Conservation (phyloP, 2,888 invertebrate species). For the Dynastes tityus region DNA sequence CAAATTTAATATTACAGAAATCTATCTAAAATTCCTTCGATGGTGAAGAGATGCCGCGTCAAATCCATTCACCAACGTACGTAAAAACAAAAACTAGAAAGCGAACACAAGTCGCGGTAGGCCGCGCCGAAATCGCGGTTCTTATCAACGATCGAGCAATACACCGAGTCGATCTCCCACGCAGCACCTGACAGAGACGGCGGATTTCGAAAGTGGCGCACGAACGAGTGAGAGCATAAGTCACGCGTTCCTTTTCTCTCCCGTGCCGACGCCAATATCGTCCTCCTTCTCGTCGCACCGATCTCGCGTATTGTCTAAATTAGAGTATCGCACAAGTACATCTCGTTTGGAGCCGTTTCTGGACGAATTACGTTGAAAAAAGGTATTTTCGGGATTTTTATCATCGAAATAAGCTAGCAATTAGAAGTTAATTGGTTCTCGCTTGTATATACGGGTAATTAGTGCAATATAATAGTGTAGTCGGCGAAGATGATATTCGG, state of each 20-base stretch:
- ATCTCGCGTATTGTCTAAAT: conserved; percentile 9
- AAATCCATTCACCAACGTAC: background rate
- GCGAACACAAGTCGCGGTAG: conserved; percentile 10
- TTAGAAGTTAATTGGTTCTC: no score
- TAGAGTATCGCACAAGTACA: background rate
- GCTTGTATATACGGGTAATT: background rate
- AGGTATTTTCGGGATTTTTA: no score
- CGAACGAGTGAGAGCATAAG: background rate
- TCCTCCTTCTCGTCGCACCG: background rate
- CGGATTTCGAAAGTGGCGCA: conserved; percentile 45
- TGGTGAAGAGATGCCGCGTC: background rate
- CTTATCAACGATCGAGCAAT: conserved; percentile 31
- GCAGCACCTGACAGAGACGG: conserved; percentile 43
- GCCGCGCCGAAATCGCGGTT: conserved; percentile 14
- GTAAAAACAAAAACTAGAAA: background rate
- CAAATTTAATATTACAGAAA: background rate
- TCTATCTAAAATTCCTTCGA: background rate
- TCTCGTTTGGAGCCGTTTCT: no score
- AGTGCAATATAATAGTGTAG: background rate
- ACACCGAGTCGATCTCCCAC: conserved; percentile 32
- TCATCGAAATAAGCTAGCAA: no score
- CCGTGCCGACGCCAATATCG: background rate
- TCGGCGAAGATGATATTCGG: background rate
- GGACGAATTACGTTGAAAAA: no score
- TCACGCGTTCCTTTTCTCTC: background rate